Conservation (phyloP, 2,888 invertebrate genomes). For the Helicoverpa assulta region DNA sequence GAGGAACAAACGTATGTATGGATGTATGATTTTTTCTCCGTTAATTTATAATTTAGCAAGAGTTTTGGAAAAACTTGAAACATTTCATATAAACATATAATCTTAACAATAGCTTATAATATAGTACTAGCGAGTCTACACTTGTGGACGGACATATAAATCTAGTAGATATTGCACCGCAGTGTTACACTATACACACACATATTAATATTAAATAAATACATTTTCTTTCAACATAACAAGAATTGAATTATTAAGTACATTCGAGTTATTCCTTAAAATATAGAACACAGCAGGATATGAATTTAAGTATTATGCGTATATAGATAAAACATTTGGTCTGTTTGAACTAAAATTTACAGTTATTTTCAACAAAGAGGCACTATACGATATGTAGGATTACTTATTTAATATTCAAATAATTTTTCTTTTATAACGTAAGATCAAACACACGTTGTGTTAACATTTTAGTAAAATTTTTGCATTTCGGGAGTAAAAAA, state of each 20-base stretch:
- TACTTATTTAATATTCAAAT: too few species aligned
- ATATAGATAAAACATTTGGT: too few species aligned
- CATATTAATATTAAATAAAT: not conserved
- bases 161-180: not conserved
- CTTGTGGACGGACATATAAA: conserved; percentile 34
- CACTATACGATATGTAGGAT: too few species aligned
- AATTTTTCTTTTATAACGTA: too few species aligned
- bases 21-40: not conserved
- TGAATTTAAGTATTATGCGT: not conserved
- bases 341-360: too few species aligned
- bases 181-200: not conserved
- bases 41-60: not conserved
- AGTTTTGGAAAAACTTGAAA: not conserved
- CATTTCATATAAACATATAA: not conserved
- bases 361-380: too few species aligned
- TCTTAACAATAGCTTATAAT: not conserved
- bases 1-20: not conserved
- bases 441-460: too few species aligned
- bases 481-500: too few species aligned
- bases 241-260: not conserved
- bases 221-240: not conserved
- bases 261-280: not conserved
- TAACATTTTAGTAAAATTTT: too few species aligned
- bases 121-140: conserved; percentile 30
- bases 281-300: not conserved